Evolutionary conservation across 2,113 vertebrate genomes (phyloP).

Genomic region (Calidris pygmaea): DNA sequence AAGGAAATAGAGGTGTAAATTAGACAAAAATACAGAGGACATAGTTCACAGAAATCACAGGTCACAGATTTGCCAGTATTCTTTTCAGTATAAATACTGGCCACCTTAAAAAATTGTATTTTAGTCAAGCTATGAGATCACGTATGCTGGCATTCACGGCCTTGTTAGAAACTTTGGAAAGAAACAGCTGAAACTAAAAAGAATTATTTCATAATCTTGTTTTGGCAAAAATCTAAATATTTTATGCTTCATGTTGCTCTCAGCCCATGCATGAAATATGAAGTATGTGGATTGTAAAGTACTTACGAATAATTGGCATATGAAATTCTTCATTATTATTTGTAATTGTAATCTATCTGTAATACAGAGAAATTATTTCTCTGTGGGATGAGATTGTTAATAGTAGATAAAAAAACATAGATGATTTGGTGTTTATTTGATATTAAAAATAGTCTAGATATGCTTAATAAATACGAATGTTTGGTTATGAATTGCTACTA

Average conservation of each 20-base stretch:
- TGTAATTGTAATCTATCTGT: neutral
- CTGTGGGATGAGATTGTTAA: neutral
- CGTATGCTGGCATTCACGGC: neutral
- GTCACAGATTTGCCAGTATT: neutral
- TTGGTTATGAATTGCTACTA: neutral
- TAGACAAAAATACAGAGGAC: neutral
- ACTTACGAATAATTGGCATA: neutral
- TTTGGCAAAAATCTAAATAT: constrained; percentile 12
- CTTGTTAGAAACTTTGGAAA: neutral
- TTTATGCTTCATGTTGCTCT: neutral
- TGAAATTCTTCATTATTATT: neutral
- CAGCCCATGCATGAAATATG: neutral
- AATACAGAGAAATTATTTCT: neutral
- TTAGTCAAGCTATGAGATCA: neutral
- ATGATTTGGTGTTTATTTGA: neutral
- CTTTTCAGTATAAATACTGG: neutral
- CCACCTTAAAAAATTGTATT: neutral
- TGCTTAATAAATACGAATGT: neutral
- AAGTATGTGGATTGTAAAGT: neutral
- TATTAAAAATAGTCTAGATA: neutral
- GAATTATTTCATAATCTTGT: neutral
- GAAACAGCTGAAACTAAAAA: constrained; percentile 1
- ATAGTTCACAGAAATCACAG: neutral
- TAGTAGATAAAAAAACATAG: neutral
- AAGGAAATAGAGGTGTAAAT: neutral